Conservation (phyloP, 2,888 invertebrate genomes). For the Dicyrtoma fusca region DNA sequence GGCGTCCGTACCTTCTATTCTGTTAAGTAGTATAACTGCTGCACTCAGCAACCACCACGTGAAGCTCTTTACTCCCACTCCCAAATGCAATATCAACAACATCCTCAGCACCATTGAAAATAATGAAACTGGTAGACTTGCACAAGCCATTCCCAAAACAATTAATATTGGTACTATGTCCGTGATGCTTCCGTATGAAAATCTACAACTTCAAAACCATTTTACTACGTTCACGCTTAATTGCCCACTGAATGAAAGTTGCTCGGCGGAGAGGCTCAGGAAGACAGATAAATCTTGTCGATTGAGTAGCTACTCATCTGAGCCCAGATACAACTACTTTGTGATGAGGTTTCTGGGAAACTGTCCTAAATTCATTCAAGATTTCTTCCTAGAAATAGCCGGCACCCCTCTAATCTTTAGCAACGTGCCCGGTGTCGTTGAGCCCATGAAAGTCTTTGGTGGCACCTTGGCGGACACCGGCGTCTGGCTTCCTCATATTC, state of each 20-base stretch:
- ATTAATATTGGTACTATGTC: conserved; percentile 44
- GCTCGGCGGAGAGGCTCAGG: conserved; percentile 36
- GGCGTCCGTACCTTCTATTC: conserved; percentile 44
- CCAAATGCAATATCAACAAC: too few relatives aligned
- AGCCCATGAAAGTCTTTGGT: conserved; percentile 44
- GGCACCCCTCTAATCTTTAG: conserved; percentile 49
- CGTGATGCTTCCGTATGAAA: conserved; percentile 47
- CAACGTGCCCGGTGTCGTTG: conserved; percentile 48
- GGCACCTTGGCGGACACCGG: conserved; percentile 45
- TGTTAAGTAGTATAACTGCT: conserved; percentile 41
- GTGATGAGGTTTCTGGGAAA: conserved; percentile 43
- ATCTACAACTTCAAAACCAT: conserved; percentile 43
- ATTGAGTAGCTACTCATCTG: conserved; percentile 36
- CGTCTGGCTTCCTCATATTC: conserved; percentile 46
- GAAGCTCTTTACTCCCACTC: background rate
- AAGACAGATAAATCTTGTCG: conserved; percentile 35
- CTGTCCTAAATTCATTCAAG: conserved; percentile 43
- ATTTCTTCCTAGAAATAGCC: conserved; percentile 41
- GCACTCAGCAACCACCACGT: conserved; percentile 45
- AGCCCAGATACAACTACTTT: conserved; percentile 48
- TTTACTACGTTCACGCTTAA: conserved; percentile 45
- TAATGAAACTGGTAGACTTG: too few relatives aligned
- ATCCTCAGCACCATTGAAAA: background rate
- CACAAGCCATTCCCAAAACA: conserved; percentile 34
- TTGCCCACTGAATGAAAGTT: conserved; percentile 35